Evolutionary conservation across 2,113 vertebrate genomes (phyloP).

Genomic region (Anoplopoma fimbria): DNA sequence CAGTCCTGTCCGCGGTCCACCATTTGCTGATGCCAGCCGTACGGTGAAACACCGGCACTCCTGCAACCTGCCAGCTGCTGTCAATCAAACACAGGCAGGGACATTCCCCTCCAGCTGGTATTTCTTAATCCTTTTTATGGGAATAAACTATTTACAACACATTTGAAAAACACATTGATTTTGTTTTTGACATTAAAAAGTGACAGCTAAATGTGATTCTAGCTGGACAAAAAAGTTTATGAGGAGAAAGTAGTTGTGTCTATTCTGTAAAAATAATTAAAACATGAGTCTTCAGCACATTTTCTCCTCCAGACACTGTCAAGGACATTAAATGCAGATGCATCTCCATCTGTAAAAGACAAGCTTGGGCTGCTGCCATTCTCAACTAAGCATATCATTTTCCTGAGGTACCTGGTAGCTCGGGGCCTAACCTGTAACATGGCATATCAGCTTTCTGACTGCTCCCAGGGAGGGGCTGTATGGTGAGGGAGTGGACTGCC

Average conservation of each 20-base stretch:
- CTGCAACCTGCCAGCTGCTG: neutral
- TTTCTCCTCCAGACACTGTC: slow-evolving; percentile 15
- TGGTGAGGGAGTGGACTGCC: slow-evolving; percentile 44
- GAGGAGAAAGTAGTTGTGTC: neutral
- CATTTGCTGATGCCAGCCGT: too few species aligned
- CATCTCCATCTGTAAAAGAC: slow-evolving; percentile 33
- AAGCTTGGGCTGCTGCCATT: slow-evolving; percentile 35
- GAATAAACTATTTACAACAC: neutral
- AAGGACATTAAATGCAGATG: slow-evolving; percentile 26
- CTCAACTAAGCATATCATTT: slow-evolving; percentile 57
- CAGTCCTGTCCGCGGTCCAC: too few species aligned
- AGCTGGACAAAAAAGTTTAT: too few species aligned
- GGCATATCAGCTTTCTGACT: slow-evolving; percentile 57
- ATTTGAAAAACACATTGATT: neutral
- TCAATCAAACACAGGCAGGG: neutral
- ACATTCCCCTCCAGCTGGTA: neutral
- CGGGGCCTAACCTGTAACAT: slow-evolving; percentile 56
- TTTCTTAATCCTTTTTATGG: neutral
- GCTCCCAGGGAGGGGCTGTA: slow-evolving; percentile 54
- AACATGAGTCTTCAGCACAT: neutral
- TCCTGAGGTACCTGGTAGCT: slow-evolving; percentile 38
- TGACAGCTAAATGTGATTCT: neutral
- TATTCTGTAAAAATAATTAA: neutral
- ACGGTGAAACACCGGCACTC: neutral
- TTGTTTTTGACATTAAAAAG: neutral